Evolutionary conservation across 2,797 vertebrate species (phyloP).

Genomic region (Intellagama lesueurii): DNA sequence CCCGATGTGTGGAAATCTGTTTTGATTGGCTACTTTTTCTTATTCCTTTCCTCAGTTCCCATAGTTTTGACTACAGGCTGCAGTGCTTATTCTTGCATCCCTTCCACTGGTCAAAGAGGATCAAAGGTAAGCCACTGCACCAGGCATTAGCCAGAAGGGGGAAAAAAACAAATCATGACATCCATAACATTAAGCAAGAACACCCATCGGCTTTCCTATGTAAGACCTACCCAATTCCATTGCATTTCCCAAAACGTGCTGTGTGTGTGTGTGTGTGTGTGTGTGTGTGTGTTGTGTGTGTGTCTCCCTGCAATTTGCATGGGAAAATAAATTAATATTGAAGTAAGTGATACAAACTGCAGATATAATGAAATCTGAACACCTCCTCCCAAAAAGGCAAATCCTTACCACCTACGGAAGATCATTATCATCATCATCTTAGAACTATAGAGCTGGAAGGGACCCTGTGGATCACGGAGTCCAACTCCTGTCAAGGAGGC

Average conservation of each 20-base stretch:
- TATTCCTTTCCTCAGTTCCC: slow-evolving; percentile 44
- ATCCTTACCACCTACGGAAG: too few relatives aligned
- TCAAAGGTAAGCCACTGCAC: slow-evolving; percentile 17
- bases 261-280: too few relatives aligned
- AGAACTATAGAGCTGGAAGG: too few relatives aligned
- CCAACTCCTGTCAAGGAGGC: too few relatives aligned
- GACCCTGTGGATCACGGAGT: too few relatives aligned
- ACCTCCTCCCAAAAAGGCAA: too few relatives aligned
- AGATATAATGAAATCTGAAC: too few relatives aligned
- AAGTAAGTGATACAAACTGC: too few relatives aligned
- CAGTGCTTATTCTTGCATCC: not conserved
- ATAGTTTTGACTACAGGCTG: slow-evolving; percentile 51
- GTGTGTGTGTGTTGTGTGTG: too few relatives aligned
- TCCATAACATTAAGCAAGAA: slow-evolving; percentile 42
- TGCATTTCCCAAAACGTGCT: not conserved
- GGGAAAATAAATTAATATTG: too few relatives aligned
- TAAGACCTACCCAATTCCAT: slow-evolving; percentile 1
- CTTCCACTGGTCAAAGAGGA: not conserved
- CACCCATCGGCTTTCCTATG: slow-evolving; percentile 7
- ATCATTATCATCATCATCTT: too few relatives aligned
- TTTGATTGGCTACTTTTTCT: slow-evolving; percentile 61
- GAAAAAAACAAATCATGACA: not conserved
- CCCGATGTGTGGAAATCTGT: slow-evolving; percentile 47
- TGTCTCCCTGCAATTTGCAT: too few relatives aligned
- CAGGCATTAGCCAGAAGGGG: not conserved